phyloP scores from a whole-genome alignment of 2,113 vertebrate genomes.

The Geococcyx californianus region DNA sequence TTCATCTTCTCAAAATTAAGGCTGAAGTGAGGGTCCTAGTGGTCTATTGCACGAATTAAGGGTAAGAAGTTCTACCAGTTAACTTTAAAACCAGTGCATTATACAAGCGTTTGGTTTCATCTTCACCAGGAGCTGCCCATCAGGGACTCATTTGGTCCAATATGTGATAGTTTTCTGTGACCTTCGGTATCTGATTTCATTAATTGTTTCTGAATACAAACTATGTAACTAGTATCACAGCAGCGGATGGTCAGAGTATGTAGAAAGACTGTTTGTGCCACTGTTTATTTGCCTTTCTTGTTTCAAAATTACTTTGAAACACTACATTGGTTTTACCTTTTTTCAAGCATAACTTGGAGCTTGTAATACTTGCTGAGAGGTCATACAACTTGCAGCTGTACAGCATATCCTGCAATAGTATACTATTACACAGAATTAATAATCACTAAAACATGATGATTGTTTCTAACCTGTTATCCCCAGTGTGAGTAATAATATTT shows the following conservation, averaged over 20 bases:
- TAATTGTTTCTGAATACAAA: constrained; percentile 47
- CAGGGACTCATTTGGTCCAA: not conserved
- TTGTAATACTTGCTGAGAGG: not conserved
- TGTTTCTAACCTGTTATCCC: not conserved
- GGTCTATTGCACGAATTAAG: not conserved
- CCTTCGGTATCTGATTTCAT: not conserved
- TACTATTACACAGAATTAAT: not conserved
- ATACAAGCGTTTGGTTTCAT: not conserved
- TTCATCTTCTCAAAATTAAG: not conserved
- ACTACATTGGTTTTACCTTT: not conserved
- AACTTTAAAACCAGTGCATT: not conserved
- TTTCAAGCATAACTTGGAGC: not conserved
- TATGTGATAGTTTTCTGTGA: constrained; percentile 16
- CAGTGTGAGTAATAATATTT: not conserved
- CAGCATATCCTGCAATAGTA: not conserved
- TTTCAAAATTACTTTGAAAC: not conserved
- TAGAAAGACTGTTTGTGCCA: not conserved
- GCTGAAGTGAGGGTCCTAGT: not conserved
- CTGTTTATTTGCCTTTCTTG: not conserved
- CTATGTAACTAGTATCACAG: not conserved
- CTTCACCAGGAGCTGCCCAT: not conserved
- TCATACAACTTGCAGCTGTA: not conserved
- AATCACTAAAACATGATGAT: not conserved
- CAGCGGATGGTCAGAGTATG: not conserved
- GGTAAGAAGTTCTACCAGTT: not conserved